phyloP scores from a whole-genome alignment of 2,113 vertebrate species.

The Phoenicopterus ruber region DNA sequence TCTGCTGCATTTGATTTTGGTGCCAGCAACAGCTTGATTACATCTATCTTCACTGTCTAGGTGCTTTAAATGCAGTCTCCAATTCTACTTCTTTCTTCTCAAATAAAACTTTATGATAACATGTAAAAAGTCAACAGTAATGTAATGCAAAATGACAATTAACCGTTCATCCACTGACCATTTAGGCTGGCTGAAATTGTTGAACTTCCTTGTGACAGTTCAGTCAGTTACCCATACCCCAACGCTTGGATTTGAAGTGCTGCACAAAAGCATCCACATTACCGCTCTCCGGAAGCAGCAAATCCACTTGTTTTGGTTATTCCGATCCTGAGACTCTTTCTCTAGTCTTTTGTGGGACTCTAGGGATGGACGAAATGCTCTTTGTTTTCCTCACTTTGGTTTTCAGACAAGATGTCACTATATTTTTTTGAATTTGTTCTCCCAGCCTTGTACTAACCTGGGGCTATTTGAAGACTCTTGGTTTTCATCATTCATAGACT shows the following conservation, averaged over 20 bases:
- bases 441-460: background rate
- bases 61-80: background rate
- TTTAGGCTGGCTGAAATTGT: background rate
- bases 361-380: background rate
- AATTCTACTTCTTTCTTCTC: background rate
- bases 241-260: background rate
- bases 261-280: background rate
- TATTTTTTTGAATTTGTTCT: background rate
- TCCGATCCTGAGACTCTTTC: background rate
- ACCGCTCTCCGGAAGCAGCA: background rate
- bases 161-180: background rate
- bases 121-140: background rate
- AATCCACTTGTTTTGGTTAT: background rate
- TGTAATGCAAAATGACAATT: background rate
- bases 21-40: background rate
- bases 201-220: background rate
- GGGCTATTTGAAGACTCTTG: background rate
- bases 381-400: background rate
- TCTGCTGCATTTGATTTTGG: background rate
- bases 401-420: background rate
- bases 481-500: background rate
- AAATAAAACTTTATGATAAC: background rate
- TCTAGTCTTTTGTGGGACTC: background rate
- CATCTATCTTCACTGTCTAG: background rate
- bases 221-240: background rate